Conservation (phyloP, 1,140 invertebrate species). For the Drosophila micromelanica region DNA sequence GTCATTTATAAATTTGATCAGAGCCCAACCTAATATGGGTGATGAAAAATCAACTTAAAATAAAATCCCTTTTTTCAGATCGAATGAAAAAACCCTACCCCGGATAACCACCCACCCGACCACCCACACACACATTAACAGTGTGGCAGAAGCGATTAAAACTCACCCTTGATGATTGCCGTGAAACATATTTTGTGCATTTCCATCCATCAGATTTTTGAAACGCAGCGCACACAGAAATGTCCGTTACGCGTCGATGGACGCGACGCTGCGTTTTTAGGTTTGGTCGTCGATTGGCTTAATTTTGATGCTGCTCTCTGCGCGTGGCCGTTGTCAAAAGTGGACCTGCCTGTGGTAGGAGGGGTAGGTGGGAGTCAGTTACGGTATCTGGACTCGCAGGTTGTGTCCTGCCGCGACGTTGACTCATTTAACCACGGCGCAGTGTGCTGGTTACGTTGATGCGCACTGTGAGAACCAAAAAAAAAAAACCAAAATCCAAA, state of each 20-base stretch:
- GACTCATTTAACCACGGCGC: constrained; percentile 40
- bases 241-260: constrained; percentile 75
- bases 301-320: constrained; percentile 79
- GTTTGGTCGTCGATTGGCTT: constrained; percentile 71
- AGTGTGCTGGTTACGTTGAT: constrained; percentile 2
- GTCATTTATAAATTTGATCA: too few species aligned
- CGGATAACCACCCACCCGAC: too few species aligned
- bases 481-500: not conserved
- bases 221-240: constrained; percentile 75
- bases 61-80: too few species aligned
- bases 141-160: constrained; percentile 9
- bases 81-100: too few species aligned
- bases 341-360: not conserved
- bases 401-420: constrained; percentile 27
- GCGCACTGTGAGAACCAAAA: constrained; percentile 10
- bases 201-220: constrained; percentile 84
- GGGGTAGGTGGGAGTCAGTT: not conserved
- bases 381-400: constrained; percentile 24
- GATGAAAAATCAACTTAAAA: not conserved
- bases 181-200: constrained; percentile 85
- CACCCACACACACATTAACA: too few species aligned
- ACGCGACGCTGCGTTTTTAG: constrained; percentile 73
- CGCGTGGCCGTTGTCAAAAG: constrained; percentile 63
- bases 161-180: constrained; percentile 85
- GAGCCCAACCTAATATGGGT: too few species aligned